Base-by-base conservation (phyloP, 2,113 vertebrate genomes). In the Oryzias javanicus region DNA sequence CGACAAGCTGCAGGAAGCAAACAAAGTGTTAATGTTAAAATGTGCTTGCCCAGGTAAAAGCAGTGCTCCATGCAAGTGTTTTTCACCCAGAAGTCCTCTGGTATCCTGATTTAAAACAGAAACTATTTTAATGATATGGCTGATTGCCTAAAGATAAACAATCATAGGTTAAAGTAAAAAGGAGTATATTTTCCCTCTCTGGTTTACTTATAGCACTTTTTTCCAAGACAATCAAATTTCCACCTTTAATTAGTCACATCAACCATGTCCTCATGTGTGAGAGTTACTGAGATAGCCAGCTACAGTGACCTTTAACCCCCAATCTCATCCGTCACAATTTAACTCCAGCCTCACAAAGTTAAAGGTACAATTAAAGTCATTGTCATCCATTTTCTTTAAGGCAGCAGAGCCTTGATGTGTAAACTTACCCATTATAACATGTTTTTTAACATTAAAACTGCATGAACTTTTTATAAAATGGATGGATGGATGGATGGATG, bases 191-290 rank as follows among this genome's bases (percentile, higher is more conserved):
- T 35, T 1, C 8, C 22, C 22, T 22, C 29, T 35, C 8, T 12
- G 29, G 29, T 8, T 35, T 78, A 81, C 74, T 71, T 63, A 74
- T 76, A 81, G 72, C 40, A 54, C 60, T 56, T 72, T 60, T 54
- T 58, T 67, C 48, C 4, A 17, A 55, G 78, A 61, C 64, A 58
- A 76, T 76, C 50, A 67, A 54, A 72, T 76, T 68, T 67, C 78
- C 75, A 71, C 69, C 69, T 81, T 69, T 16, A 55, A 18, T 46
- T 51, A 48, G 24, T 55, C 45, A 60, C 64, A 61, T 14, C 17
- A 49, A 19, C 46, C 4, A 7, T 50, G 41, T n/a, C 4, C 25
- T 14, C 47, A 47, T 62, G 20, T 56, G 52, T 50, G 47, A 0
- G 47, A 35, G 12, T 8, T 22, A 35, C 1, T 35, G 29, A 35